Conservation (phyloP, 30 jellyfish, hydroid and myxozoan genomes). For the Phacellophora camtschatica region DNA sequence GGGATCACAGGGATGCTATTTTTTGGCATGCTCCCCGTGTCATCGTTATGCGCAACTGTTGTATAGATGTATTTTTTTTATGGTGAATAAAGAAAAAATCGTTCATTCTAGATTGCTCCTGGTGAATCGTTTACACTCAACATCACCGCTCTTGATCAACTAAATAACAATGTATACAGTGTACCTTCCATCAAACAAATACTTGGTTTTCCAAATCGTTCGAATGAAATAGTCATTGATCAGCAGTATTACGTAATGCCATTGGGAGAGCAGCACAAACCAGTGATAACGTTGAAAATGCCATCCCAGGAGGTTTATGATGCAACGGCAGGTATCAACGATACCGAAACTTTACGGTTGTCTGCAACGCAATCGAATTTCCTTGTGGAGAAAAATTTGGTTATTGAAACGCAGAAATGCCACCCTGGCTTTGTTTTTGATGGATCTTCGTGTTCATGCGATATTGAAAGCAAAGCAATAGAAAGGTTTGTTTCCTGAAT, state of each 20-base stretch:
- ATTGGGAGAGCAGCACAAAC: background rate
- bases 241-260: constrained; percentile 26
- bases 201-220: background rate
- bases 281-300: background rate
- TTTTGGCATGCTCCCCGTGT: too few species aligned
- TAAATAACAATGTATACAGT: constrained; percentile 37
- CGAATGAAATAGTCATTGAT: constrained; percentile 9
- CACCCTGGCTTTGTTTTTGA: constrained; percentile 57
- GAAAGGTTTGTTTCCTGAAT: too few species aligned
- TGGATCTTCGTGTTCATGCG: constrained; percentile 37
- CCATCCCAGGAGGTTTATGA: background rate
- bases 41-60: too few species aligned
- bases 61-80: too few species aligned
- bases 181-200: constrained; percentile 44
- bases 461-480: too few species aligned
- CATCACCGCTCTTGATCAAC: constrained; percentile 48
- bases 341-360: constrained; percentile 25
- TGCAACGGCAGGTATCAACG: constrained; percentile 19
- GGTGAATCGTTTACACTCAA: constrained; percentile 50
- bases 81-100: too few species aligned
- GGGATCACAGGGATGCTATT: too few species aligned
- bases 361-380: constrained; percentile 59
- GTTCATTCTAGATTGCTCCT: constrained; percentile 51
- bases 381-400: constrained; percentile 12
- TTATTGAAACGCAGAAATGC: constrained; percentile 35